Evolutionary conservation across 2,113 vertebrate species (phyloP).

Genomic region (Scatophagus argus): DNA sequence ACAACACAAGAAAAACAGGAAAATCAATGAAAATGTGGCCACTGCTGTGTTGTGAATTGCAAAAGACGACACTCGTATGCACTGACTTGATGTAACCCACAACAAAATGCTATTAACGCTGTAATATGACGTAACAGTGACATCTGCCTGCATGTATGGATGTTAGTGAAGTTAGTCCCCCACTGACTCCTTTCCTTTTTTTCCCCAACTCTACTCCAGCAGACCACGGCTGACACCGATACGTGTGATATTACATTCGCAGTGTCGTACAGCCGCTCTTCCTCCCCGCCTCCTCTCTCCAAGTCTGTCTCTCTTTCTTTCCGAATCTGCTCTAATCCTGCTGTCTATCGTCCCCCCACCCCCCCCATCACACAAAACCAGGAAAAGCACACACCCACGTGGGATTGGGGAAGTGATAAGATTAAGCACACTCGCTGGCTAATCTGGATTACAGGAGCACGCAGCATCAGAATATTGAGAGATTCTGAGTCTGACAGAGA

Average conservation of each 20-base stretch:
- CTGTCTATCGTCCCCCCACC: constrained; percentile 53
- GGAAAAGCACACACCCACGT: constrained; percentile 80
- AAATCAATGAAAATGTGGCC: not conserved
- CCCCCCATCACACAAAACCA: constrained; percentile 70
- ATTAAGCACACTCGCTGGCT: constrained; percentile 84
- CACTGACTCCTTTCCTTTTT: constrained; percentile 30
- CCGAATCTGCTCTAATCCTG: constrained; percentile 71
- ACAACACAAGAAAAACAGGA: not conserved
- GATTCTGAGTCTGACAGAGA: constrained; percentile 66
- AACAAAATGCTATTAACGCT: constrained; percentile 3
- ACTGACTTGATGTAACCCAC: not conserved
- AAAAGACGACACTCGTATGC: constrained; percentile 1
- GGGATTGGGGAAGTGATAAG: constrained; percentile 82
- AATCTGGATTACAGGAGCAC: constrained; percentile 86
- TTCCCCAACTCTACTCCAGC: constrained; percentile 36
- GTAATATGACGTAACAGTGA: constrained; percentile 7
- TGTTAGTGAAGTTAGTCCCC: constrained; percentile 29
- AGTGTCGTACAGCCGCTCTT: constrained; percentile 44
- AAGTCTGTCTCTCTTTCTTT: constrained; percentile 60
- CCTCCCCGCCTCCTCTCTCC: constrained; percentile 25
- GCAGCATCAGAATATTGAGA: constrained; percentile 73
- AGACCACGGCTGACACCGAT: constrained; percentile 60
- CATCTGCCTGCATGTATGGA: constrained; percentile 11
- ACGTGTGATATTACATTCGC: constrained; percentile 63
- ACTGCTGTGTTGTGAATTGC: not conserved